Evolutionary conservation across 2,797 vertebrate genomes (phyloP).

Genomic region (Leptatherina wallacei): DNA sequence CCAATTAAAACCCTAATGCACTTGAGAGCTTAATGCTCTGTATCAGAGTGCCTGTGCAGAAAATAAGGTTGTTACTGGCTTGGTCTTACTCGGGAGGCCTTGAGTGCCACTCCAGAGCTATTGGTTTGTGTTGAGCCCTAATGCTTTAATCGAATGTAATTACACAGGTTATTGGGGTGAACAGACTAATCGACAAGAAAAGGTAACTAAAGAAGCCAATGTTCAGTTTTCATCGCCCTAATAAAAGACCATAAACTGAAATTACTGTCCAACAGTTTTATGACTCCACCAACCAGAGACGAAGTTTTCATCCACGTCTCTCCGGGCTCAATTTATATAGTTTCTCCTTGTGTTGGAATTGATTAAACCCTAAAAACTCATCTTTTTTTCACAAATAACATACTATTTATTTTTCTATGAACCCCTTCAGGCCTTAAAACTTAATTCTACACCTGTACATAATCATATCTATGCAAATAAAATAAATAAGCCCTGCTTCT

Average conservation of each 20-base stretch:
- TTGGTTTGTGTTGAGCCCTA: conserved; percentile 51
- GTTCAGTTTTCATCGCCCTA: conserved; percentile 44
- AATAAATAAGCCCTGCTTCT: background rate
- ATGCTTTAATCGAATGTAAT: conserved; percentile 75
- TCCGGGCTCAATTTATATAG: background rate
- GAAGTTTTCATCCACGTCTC: background rate
- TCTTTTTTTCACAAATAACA: background rate
- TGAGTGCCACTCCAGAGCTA: conserved; percentile 66
- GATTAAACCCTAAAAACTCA: background rate
- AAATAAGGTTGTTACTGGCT: conserved; percentile 63
- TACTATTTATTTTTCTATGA: background rate
- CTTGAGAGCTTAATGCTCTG: conserved; percentile 42
- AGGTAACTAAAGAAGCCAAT: conserved; percentile 62
- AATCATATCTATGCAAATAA: background rate
- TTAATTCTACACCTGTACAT: background rate
- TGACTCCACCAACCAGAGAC: background rate
- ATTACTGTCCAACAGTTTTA: background rate
- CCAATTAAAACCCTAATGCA: conserved; percentile 64
- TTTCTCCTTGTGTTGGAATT: background rate
- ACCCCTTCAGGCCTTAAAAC: background rate
- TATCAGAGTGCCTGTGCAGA: conserved; percentile 34
- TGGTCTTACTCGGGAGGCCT: conserved; percentile 53
- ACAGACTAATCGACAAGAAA: conserved; percentile 52
- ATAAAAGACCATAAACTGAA: conserved; percentile 25
- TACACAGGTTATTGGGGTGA: conserved; percentile 58